Base-by-base conservation (phyloP, 2,113 vertebrate genomes). In the Parotia lawesii region DNA sequence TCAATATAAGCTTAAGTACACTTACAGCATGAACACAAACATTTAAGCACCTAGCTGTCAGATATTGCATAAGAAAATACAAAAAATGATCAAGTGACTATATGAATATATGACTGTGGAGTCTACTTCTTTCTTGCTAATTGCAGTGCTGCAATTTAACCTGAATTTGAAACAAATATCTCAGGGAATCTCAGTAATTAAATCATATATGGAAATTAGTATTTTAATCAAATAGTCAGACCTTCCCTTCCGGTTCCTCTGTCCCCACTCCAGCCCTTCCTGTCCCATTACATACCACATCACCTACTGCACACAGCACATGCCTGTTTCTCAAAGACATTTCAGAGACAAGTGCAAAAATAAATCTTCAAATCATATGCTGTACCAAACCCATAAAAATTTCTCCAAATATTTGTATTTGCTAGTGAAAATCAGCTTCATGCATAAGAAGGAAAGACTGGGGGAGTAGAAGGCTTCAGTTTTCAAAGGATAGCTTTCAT, bases 261-360 rank as follows among this genome's bases (percentile, higher is more conserved):
- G 27, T 18, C 17, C 23, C n/a, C 3, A 1, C 40, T 64, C 65
- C 0, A 8, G 27, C 27, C 45, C 21, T 58, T 70, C 35, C 35
- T 20, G 33, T 47, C 48, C 31, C 33, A 9, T 5, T 12, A 33
- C 6, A 22, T 4, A 53, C 20, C 51, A 8, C 67, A 58, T 28
- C 35, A 5, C 33, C 45, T 31, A 13, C 0, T 4, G 2, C 60
- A 60, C n/a, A n/a, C 0, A n/a, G 51, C 37, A 66, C 5, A 3
- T 0, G 0, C 22, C 45, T 21, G 8, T 17, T 89, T 48, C 80
- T 56, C 12, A 9, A 61, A 53, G 9, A 31, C 40, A 25, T 47
- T 77, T 80, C 16, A n/a, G 0, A 70, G 15, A 76, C 10, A 37
- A 29, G 42, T 6, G 31, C 61, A 93, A 85, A 90, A 94, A 64